Evolutionary conservation across 1,140 invertebrate species (phyloP), one percentile per base, ranked within the genome.

Genomic region (Ceratina australensis): DNA sequence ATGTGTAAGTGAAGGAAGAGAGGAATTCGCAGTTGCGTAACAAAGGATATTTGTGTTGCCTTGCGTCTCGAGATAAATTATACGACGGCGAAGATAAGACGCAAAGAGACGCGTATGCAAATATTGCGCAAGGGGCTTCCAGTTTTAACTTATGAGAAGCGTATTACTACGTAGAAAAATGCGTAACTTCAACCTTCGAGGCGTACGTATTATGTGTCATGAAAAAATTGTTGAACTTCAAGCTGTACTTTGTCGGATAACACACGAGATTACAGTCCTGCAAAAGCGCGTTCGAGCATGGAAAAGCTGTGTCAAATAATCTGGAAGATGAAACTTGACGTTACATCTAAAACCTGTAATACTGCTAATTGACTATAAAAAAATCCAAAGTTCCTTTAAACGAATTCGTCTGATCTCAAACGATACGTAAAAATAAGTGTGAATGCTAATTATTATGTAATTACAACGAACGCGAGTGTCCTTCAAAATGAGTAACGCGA

Each of bases 21-120:
- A 20, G 24, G 2, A 52, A 67, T 42, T n/a, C 5, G 52, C 24
- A 15, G 28, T 47, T 67, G 12, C 50, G 24, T 13, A n/a, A 33
- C 59, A 12, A 13, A 8, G 7, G 13, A 56, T 56, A 56, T 68
- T 68, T 68, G 12, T 28, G 18, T 47, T 33, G 22, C 16, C 49
- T 20, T 42, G 49, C 49, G 33, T 16, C 0, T 1, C 18, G 8
- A 66, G 64, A 56, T 68, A 68, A 56, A 33, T 33, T 68, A 22
- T 16, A 33, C 66, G 20, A 68, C 50, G 3, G 2, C 13, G 15
- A 8, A 68, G 66, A 68, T 68, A 68, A 66, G 42, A 66, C 5
- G 64, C 8, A 13, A 66, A 12, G 22, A 66, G 20, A 24, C 22
- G 64, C 24, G 28, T 33, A 33, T 33, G 28, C 28, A 49, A 66